Evolutionary conservation across 2,888 invertebrate genomes (phyloP), one percentile per base, ranked within the genome.

Genomic region (Subacronicta megacephala): DNA sequence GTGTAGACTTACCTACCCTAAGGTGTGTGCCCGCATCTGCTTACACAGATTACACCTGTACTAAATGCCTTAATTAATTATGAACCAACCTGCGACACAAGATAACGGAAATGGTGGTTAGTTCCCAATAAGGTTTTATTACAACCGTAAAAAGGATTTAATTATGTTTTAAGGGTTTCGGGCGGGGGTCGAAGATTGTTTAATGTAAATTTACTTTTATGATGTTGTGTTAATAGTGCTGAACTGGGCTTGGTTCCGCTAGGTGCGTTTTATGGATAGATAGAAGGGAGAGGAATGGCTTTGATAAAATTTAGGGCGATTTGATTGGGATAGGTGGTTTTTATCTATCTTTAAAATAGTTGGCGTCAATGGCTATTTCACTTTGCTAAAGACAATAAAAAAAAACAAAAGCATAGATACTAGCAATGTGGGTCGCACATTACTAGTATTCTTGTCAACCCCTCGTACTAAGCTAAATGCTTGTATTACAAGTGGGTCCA

Each of bases 61-160:
- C 41, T 55, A 65, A 63, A 70, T 63, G 72, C 78, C 72, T 62
- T 75, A 76, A 78, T 83, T 82, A 81, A 83, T 83, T 80, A 80
- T 76, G 58, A 75, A 71, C 63, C 53, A 52, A 72, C 78, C 76
- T 75, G 78, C 71, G 70, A 78, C 78, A 80, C 67, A 54, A 73
- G 82, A 82, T 82, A 83, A 80, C 75, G 75, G 75, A 73, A 73
- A 65, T 68, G 61, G 62, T 65, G 77, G 75, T 79, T 76, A 75
- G 75, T 77, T 77, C 66, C 72, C 79, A 71, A 77, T 70, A 75
- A 65, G 73, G 64, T 77, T 78, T 78, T 75, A 77, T 74, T 62
- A 70, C 53, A 49, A 55, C 62, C 68, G 62, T 80, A 75, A 81
- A 80, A 80, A 75, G 77, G 77, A 72, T 80, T 78, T 77, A 75